Evolutionary conservation across 2,888 invertebrate genomes (phyloP).

Genomic region (Argyresthia goedartella): DNA sequence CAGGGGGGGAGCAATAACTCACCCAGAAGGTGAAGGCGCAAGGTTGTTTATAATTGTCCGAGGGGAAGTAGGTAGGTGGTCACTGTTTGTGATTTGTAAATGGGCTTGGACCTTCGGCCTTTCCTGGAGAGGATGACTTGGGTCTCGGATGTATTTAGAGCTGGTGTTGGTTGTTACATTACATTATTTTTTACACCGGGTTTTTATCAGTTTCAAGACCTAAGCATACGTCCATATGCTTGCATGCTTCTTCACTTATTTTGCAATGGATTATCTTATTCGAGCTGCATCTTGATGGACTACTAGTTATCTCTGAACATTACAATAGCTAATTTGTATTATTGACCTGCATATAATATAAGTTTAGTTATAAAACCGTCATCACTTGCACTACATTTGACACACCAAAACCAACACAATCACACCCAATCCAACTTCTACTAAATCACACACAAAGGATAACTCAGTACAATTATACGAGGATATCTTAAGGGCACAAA

Average conservation of each 20-base stretch:
- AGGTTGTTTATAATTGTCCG: slow-evolving; percentile 45
- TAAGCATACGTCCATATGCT: too few relatives aligned
- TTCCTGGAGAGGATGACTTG: slow-evolving; percentile 64
- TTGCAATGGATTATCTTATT: too few relatives aligned
- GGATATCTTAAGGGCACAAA: slow-evolving; percentile 69
- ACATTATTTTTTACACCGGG: too few relatives aligned
- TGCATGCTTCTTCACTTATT: too few relatives aligned
- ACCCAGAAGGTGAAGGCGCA: slow-evolving; percentile 28
- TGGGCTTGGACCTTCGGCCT: slow-evolving; percentile 68
- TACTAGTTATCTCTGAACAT: too few relatives aligned
- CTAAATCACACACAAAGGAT: slow-evolving; percentile 23
- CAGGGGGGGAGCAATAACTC: too few relatives aligned
- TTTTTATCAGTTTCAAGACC: too few relatives aligned
- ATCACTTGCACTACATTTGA: background rate
- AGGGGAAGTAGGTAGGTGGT: slow-evolving; percentile 37
- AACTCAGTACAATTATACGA: slow-evolving; percentile 56
- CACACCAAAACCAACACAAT: background rate
- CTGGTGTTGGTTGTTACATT: slow-evolving; percentile 12
- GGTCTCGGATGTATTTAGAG: slow-evolving; percentile 40
- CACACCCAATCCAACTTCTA: slow-evolving; percentile 20
- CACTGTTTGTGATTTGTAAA: slow-evolving; percentile 72
- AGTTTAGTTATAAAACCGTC: background rate
- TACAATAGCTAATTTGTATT: too few relatives aligned
- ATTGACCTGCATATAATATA: too few relatives aligned
- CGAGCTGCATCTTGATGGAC: too few relatives aligned